These are phyloP conservation scores for Condylostylus longicornis DNA, from an alignment of 1,140 invertebrate genomes.

Conservation along the genomic window DNA sequence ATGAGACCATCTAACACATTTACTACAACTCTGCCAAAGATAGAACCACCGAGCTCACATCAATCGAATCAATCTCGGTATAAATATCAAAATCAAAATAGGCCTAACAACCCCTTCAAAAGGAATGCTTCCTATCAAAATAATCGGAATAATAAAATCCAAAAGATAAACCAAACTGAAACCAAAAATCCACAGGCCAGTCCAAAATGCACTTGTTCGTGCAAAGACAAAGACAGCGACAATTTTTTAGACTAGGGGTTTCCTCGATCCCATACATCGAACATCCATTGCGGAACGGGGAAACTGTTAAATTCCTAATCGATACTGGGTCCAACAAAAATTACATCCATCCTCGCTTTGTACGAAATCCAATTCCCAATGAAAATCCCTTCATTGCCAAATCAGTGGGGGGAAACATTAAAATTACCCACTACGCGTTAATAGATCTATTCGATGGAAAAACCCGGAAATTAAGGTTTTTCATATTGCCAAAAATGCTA, in stretches of 20 bases:
- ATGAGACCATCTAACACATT: no score
- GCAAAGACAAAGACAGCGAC: no score
- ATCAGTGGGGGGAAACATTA: slow-evolving; percentile 8
- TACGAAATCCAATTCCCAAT: slow-evolving; percentile 6
- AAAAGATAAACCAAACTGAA: no score
- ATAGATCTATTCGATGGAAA: slow-evolving; percentile 8
- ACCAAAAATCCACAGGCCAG: no score
- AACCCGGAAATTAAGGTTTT: slow-evolving; percentile 6
- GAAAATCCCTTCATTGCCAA: slow-evolving; percentile 8
- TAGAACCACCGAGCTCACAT: no score
- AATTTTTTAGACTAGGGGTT: slow-evolving; percentile 12
- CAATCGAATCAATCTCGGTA: no score
- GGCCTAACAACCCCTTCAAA: no score
- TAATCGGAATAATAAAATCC: no score
- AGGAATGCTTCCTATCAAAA: no score
- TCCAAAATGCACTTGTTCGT: no score
- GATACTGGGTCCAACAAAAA: slow-evolving; percentile 11
- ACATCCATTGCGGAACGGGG: slow-evolving; percentile 6
- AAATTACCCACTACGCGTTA: slow-evolving; percentile 7
- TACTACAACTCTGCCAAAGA: no score
- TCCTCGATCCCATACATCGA: slow-evolving; percentile 15
- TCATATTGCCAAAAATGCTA: slow-evolving; percentile 8
- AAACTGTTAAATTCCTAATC: slow-evolving; percentile 9
- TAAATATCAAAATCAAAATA: no score
- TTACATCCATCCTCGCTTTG: slow-evolving; percentile 10